Percentiles rank a stretch among this genome's conserved stretches.
phyloP scores from a whole-genome alignment of 2,797 vertebrate species.

The Oreortyx pictus region DNA sequence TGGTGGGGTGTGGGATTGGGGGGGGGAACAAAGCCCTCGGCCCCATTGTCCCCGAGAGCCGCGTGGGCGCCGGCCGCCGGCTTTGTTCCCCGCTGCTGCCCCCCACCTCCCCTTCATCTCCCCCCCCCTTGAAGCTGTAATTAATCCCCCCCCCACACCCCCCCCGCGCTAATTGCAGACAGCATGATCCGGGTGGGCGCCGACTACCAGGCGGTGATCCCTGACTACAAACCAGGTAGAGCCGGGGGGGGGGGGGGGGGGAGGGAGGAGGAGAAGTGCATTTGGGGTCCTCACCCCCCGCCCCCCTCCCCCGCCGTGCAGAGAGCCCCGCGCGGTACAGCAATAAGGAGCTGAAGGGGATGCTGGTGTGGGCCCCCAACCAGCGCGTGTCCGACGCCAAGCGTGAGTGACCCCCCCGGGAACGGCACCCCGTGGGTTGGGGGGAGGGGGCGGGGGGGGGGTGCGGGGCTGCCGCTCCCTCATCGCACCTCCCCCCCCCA shows the following conservation, averaged over 20 bases:
- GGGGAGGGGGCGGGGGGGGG: no score
- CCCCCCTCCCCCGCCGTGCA: constrained; percentile 44
- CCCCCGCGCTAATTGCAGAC: constrained; percentile 77
- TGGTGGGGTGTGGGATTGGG: not conserved
- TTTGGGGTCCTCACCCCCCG: not conserved
- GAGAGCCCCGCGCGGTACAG: constrained; percentile 84
- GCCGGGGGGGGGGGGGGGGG: not conserved
- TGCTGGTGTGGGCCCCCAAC: constrained; percentile 95
- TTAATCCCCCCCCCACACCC: not conserved
- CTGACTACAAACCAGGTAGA: constrained; percentile 93
- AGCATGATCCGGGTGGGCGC: constrained; percentile 96
- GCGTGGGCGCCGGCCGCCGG: not conserved
- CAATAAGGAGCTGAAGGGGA: constrained; percentile 91
- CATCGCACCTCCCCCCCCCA: not conserved
- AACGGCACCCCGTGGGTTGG: no score
- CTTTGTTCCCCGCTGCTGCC: not conserved
- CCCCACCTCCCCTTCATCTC: not conserved
- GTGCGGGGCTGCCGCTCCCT: not conserved
- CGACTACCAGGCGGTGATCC: constrained; percentile 94
- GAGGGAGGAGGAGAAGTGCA: not conserved
- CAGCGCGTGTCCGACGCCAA: constrained; percentile 89
- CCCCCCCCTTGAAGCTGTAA: no score
- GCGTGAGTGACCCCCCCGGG: constrained; percentile 80
- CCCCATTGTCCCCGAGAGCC: constrained; percentile 8
- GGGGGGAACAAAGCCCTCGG: not conserved